These are phyloP conservation scores for Colistium nudipinnis DNA, from an alignment of 2,113 vertebrate species.

Conservation along the genomic window DNA sequence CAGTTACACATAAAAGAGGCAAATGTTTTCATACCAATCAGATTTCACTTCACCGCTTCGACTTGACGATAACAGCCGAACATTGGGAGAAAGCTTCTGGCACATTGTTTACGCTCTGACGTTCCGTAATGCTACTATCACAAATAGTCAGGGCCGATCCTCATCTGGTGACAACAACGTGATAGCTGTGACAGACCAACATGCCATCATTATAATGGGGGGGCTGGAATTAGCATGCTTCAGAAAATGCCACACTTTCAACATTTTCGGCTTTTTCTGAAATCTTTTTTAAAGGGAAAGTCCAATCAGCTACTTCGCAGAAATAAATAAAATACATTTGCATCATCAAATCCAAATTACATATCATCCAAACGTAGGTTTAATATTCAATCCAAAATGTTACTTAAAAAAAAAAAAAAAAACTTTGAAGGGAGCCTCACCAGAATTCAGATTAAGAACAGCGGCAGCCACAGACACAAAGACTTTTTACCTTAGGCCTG, in stretches of 20 bases:
- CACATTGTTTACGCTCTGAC: slow-evolving; percentile 49
- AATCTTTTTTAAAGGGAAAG: slow-evolving; percentile 45
- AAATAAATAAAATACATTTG: slow-evolving; percentile 47
- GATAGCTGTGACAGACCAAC: slow-evolving; percentile 59
- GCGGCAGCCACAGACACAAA: slow-evolving; percentile 28
- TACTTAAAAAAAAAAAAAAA: background rate
- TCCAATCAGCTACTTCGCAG: slow-evolving; percentile 46
- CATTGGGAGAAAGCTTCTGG: slow-evolving; percentile 53
- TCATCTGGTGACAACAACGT: slow-evolving; percentile 54
- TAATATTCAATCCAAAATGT: slow-evolving; percentile 35
- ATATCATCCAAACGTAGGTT: slow-evolving; percentile 12
- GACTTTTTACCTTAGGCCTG: slow-evolving; percentile 34
- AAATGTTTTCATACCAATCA: slow-evolving; percentile 53
- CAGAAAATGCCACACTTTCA: slow-evolving; percentile 43
- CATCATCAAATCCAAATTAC: slow-evolving; percentile 24
- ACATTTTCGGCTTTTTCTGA: slow-evolving; percentile 39
- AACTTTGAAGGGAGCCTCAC: slow-evolving; percentile 30
- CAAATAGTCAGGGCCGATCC: slow-evolving; percentile 40
- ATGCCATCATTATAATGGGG: slow-evolving; percentile 47
- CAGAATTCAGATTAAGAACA: slow-evolving; percentile 40
- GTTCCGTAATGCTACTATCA: slow-evolving; percentile 51
- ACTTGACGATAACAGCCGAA: slow-evolving; percentile 36
- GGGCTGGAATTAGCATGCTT: slow-evolving; percentile 45
- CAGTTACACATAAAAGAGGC: slow-evolving; percentile 71
- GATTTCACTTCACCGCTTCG: slow-evolving; percentile 39